Percentiles rank a stretch among this genome's conserved stretches.
Conservation (phyloP, 2,113 vertebrate genomes). For the Canis aureus region DNA sequence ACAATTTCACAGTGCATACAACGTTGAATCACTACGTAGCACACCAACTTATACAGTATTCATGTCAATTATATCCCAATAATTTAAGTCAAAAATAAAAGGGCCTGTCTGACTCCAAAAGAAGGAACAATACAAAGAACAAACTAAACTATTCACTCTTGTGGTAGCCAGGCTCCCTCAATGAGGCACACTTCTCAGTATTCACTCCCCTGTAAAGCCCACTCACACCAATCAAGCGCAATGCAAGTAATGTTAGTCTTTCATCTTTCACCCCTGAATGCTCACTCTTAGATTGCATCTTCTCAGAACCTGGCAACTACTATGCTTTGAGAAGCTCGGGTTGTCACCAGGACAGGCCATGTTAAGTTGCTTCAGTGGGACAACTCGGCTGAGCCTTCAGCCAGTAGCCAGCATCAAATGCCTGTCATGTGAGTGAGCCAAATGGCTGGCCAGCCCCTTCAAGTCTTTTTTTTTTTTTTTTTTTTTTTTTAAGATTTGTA, state of each 20-base stretch:
- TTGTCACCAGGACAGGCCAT: not conserved
- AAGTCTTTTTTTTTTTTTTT: not conserved
- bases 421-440: not conserved
- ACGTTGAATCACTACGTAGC: not conserved
- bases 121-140: not conserved
- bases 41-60: not conserved
- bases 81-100: not conserved
- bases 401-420: not conserved
- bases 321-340: not conserved
- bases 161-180: not conserved
- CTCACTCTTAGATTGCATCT: not conserved
- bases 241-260: not conserved
- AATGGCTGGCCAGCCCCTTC: not conserved
- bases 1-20: not conserved
- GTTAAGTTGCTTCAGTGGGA: not conserved
- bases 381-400: not conserved
- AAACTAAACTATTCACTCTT: not conserved
- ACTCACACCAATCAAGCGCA: not conserved
- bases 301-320: not conserved
- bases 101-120: not conserved
- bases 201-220: not conserved
- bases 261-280: not conserved
- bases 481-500: too few species aligned
- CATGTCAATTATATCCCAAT: not conserved
- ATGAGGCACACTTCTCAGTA: not conserved